Evolutionary conservation across 2,797 vertebrate genomes (phyloP).

Genomic region (Antennarius maculatus): DNA sequence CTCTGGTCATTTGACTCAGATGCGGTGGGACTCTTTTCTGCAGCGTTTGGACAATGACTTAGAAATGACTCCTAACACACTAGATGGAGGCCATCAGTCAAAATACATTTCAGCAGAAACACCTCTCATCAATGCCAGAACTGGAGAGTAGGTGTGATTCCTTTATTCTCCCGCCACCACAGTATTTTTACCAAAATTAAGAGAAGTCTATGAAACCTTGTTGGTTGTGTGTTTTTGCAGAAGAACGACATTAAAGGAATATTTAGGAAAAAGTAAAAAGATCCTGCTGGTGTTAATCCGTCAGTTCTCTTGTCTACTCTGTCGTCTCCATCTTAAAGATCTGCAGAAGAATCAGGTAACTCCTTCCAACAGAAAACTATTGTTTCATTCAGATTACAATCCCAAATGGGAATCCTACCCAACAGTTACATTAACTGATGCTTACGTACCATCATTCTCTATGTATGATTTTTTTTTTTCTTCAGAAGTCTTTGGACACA

Average conservation of each 20-base stretch:
- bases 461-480: conserved; percentile 9
- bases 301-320: conserved; percentile 67
- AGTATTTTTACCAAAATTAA: not conserved
- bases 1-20: conserved; percentile 41
- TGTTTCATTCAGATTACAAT: too few relatives aligned
- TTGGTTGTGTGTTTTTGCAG: conserved; percentile 32
- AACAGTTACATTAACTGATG: too few relatives aligned
- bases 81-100: conserved; percentile 20
- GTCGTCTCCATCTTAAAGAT: conserved; percentile 62
- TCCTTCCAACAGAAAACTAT: too few relatives aligned
- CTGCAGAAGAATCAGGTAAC: conserved; percentile 62
- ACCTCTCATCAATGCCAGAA: conserved; percentile 50
- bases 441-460: not conserved
- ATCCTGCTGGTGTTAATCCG: conserved; percentile 63
- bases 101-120: conserved; percentile 40
- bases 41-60: conserved; percentile 57
- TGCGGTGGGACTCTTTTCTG: conserved; percentile 65
- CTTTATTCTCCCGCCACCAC: not conserved
- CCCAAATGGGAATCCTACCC: too few relatives aligned
- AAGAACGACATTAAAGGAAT: conserved; percentile 42
- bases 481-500: conserved; percentile 49
- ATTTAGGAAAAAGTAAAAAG: conserved; percentile 52
- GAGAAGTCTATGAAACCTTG: not conserved
- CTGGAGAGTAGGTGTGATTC: conserved; percentile 48
- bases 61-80: conserved; percentile 25